phyloP scores from a whole-genome alignment of 1,140 invertebrate genomes.

The Heliothis subflexa region DNA sequence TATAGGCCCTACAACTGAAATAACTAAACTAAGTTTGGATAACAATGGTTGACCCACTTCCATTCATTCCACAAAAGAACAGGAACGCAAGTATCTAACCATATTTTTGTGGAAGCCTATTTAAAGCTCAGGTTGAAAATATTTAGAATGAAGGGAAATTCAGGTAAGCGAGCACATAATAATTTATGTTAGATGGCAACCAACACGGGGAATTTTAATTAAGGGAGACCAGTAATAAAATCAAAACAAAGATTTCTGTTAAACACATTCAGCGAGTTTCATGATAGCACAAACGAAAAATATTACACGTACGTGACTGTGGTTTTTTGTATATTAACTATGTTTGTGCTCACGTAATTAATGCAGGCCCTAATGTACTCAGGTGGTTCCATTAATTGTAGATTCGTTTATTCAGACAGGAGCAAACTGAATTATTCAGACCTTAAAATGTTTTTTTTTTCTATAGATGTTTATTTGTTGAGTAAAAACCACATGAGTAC shows the following conservation, averaged over 20 bases:
- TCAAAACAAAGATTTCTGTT: constrained; percentile 53
- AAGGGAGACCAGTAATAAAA: constrained; percentile 56
- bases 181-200: constrained; percentile 49
- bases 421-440: constrained; percentile 21
- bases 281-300: constrained; percentile 43
- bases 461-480: background rate
- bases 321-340: constrained; percentile 4
- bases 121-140: constrained; percentile 1
- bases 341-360: constrained; percentile 10
- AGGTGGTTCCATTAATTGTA: constrained; percentile 15
- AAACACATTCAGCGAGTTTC: constrained; percentile 46
- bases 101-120: constrained; percentile 5
- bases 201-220: constrained; percentile 59
- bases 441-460: background rate
- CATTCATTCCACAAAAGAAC: constrained; percentile 27
- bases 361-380: background rate
- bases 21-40: constrained; percentile 44
- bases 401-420: background rate
- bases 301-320: constrained; percentile 11
- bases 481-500: background rate
- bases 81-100: constrained; percentile 8
- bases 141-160: constrained; percentile 1
- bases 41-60: constrained; percentile 45
- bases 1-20: constrained; percentile 24
- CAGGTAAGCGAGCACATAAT: constrained; percentile 3